These are phyloP conservation scores for Spodoptera frugiperda DNA, from an alignment of 1,140 invertebrate species.

Conservation along the genomic window DNA sequence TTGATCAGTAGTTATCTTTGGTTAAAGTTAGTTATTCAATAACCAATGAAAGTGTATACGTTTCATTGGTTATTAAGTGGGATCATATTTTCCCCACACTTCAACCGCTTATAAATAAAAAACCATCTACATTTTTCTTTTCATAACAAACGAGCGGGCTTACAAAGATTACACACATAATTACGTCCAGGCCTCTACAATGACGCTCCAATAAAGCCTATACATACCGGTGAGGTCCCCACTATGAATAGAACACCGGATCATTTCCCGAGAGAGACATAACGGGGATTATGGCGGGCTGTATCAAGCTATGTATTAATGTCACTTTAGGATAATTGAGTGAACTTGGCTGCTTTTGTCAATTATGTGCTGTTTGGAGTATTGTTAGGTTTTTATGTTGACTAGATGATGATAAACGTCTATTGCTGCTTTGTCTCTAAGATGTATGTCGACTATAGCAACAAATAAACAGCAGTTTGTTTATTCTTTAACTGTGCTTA, in stretches of 20 bases:
- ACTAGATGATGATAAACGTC: too few relatives aligned
- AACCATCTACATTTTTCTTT: background rate
- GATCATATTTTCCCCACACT: too few relatives aligned
- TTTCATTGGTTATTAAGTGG: too few relatives aligned
- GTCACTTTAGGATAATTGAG: background rate
- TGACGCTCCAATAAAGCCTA: background rate
- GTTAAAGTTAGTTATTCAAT: too few relatives aligned
- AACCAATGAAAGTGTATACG: too few relatives aligned
- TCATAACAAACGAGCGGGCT: background rate
- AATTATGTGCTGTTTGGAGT: too few relatives aligned
- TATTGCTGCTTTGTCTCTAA: too few relatives aligned
- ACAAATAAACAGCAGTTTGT: too few relatives aligned
- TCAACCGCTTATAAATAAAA: background rate
- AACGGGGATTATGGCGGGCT: background rate
- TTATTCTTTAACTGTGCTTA: too few relatives aligned
- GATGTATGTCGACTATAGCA: too few relatives aligned
- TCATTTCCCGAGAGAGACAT: constrained; percentile 17
- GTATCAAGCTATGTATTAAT: constrained; percentile 14
- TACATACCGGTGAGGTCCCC: background rate
- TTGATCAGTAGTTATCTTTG: too few relatives aligned
- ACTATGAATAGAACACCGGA: constrained; percentile 27
- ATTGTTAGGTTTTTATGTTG: too few relatives aligned
- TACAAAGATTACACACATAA: constrained; percentile 1
- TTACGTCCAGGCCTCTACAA: background rate
- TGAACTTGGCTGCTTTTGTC: background rate